Base-by-base conservation (phyloP, 2,888 invertebrate genomes). In the Orthosia incerta region DNA sequence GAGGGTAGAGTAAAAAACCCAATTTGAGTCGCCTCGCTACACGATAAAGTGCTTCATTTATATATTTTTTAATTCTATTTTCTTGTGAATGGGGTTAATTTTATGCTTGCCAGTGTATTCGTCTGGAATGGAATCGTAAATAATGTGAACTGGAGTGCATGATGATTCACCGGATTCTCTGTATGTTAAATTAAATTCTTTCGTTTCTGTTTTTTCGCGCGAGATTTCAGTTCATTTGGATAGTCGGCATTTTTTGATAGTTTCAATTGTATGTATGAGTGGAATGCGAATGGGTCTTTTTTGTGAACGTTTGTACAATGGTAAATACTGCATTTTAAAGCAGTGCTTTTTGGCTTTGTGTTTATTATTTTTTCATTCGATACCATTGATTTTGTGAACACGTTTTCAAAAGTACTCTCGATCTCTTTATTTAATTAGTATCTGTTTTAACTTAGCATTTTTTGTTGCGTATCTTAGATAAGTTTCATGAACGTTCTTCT, bases 51-150 rank as follows among this genome's bases (percentile, higher is more conserved):
- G 77, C 80, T 81, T 73, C 78, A 87, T 79, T 79, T 70, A 83
- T 83, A 81, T 84, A 86, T 84, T 88, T 89, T 90, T 89, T 88
- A 89, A 90, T 89, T 91, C 86, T 86, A 90, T 92, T 91, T 88
- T 74, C 86, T 79, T 76, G 68, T 92, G 90, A 91, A 93, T 91
- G 86, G 88, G 86, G 89, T 89, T 92, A 91, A 92, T 92, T 92
- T 89, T 83, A 85, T 83, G 80, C 80, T 84, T 69, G 83, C 84
- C 74, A 81, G 89, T 84, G 87, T 80, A 86, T 78, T 83, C 79
- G 78, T 76, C 78, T 74, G 84, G 80, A 82, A 84, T 84, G 80
- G 78, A 66, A 74, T 73, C 56, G 74, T 80, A 77, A 62, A 79
- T 77, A 74, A 83, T 74, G 83, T 79, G 82, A 75, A 82, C 20